phyloP scores from a whole-genome alignment of 2,888 invertebrate genomes.

The Amiota communis region DNA sequence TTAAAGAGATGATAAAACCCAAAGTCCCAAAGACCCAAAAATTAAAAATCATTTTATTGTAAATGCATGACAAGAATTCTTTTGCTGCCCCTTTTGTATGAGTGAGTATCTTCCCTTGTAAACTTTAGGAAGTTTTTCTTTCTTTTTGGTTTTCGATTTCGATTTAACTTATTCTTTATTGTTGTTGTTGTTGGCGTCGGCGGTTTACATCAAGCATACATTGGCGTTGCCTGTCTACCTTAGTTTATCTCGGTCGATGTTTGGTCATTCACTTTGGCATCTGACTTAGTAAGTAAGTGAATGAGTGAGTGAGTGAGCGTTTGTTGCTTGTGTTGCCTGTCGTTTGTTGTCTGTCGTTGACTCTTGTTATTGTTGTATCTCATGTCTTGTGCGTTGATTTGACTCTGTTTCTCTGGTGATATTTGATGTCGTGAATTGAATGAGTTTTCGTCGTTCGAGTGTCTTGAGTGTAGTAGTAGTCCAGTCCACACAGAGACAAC shows the following conservation, averaged over 20 bases:
- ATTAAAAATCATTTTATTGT: too few species aligned
- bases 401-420: conserved; percentile 14
- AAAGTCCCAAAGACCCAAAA: too few species aligned
- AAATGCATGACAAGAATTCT: too few species aligned
- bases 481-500: too few species aligned
- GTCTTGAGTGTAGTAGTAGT: too few species aligned
- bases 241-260: neutral
- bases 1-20: too few species aligned
- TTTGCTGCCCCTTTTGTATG: too few species aligned
- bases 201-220: conserved; percentile 26
- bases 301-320: neutral
- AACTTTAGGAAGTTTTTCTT: too few species aligned
- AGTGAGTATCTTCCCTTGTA: too few species aligned
- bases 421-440: too few species aligned
- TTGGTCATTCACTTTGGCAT: neutral
- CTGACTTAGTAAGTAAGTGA: neutral
- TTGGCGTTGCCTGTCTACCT: neutral
- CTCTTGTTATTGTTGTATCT: conserved; percentile 38
- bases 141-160: too few species aligned
- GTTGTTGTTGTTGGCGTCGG: conserved; percentile 24
- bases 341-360: conserved; percentile 12
- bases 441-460: too few species aligned
- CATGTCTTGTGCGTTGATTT: conserved; percentile 36
- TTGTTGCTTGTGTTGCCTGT: conserved; percentile 30
- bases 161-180: neutral